phyloP scores from a whole-genome alignment of 2,113 vertebrate genomes.

The Halcyon senegalensis region DNA sequence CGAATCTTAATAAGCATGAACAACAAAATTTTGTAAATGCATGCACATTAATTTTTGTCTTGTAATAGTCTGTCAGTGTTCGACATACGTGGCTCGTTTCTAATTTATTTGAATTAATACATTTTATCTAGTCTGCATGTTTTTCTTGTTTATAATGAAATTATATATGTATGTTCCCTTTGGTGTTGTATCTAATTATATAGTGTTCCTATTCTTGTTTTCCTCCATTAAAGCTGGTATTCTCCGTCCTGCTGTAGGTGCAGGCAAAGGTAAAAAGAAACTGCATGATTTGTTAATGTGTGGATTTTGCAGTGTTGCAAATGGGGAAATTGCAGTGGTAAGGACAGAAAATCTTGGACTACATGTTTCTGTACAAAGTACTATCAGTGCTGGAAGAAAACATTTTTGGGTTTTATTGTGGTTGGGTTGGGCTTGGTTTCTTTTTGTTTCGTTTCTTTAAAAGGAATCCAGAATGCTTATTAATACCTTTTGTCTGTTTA shows the following conservation, averaged over 20 bases:
- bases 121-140: conserved; percentile 69
- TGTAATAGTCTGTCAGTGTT: conserved; percentile 7
- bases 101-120: conserved; percentile 17
- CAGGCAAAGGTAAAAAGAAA: conserved; percentile 91
- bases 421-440: neutral
- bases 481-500: conserved; percentile 36
- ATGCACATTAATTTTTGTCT: conserved; percentile 31
- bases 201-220: conserved; percentile 82
- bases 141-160: conserved; percentile 51
- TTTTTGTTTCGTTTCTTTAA: neutral
- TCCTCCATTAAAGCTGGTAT: conserved; percentile 82
- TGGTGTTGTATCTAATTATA: conserved; percentile 77
- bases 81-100: neutral
- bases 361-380: neutral
- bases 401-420: neutral
- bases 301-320: conserved; percentile 74
- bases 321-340: conserved; percentile 73
- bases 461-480: neutral
- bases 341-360: conserved; percentile 48
- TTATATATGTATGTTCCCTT: conserved; percentile 42
- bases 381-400: neutral
- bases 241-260: conserved; percentile 86
- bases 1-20: conserved; percentile 23
- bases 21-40: conserved; percentile 30
- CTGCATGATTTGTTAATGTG: conserved; percentile 79